Evolutionary conservation across 2,797 vertebrate genomes (phyloP).

Genomic region (Podarcis siculus): DNA sequence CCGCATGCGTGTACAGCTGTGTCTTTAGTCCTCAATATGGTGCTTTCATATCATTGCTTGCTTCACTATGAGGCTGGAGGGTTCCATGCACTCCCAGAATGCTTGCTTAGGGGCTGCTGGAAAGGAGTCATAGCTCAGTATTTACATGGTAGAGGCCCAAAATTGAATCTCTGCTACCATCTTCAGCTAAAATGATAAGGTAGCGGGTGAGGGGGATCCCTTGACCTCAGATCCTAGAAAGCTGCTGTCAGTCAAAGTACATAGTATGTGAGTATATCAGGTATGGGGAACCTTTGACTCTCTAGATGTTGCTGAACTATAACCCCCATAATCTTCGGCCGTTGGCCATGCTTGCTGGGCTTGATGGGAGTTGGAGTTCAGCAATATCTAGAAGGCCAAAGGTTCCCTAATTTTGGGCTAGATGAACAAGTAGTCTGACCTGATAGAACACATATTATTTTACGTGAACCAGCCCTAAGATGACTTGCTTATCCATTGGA

Average conservation of each 20-base stretch:
- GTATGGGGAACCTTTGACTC: too few species aligned
- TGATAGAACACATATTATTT: neutral
- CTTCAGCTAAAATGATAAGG: too few species aligned
- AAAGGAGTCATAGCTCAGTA: neutral
- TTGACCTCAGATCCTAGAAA: neutral
- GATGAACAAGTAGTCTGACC: neutral
- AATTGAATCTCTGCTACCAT: neutral
- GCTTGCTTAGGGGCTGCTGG: neutral
- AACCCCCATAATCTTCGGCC: too few species aligned
- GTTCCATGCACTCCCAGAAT: neutral
- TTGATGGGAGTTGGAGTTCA: too few species aligned
- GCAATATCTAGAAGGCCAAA: too few species aligned
- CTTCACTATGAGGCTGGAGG: neutral
- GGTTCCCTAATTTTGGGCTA: too few species aligned
- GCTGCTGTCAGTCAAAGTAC: neutral
- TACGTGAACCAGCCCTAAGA: neutral
- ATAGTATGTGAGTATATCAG: neutral
- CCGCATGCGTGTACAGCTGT: neutral
- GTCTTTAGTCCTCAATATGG: neutral
- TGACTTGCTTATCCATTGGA: neutral
- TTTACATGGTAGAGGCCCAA: neutral
- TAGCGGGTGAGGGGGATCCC: too few species aligned
- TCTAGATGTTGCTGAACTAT: too few species aligned
- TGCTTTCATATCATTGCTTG: neutral
- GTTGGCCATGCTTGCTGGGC: too few species aligned